A percentile compares a stretch with the other conserved stretches of the same genome.
Evolutionary conservation across 1,140 invertebrate genomes (phyloP).

Genomic region (Triops cancriformis): DNA sequence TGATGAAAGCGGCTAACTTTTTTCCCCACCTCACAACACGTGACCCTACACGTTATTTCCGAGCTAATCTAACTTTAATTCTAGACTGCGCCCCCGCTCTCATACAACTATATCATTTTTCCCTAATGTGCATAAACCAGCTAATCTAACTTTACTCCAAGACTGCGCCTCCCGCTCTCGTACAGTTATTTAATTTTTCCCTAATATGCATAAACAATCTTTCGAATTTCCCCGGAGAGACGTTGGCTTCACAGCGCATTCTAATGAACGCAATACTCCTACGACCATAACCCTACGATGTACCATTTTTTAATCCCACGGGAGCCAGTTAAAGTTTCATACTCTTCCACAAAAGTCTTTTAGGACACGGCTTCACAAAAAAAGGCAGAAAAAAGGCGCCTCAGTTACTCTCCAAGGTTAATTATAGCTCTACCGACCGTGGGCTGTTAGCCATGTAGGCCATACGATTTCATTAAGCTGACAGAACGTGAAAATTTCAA

Average conservation of each 20-base stretch:
- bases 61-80: neutral
- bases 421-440: neutral
- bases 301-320: no score
- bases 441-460: constrained; percentile 3
- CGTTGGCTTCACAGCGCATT: neutral
- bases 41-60: neutral
- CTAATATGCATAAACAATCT: neutral
- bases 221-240: neutral
- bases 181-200: neutral
- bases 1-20: neutral
- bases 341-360: neutral
- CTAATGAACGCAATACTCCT: neutral
- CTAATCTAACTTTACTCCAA: no score
- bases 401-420: neutral
- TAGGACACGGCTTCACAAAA: neutral
- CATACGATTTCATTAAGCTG: neutral
- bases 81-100: neutral
- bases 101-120: neutral
- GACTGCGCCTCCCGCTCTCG: neutral
- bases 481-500: neutral
- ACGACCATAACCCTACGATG: neutral
- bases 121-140: neutral
- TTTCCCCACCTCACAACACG: neutral
- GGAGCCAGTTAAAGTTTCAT: neutral
- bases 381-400: neutral